A percentile compares a stretch with the other conserved stretches of the same genome.
These are phyloP conservation scores for Sarcophaga bullata DNA, from an alignment of 1,140 invertebrate species.

Conservation along the genomic window DNA sequence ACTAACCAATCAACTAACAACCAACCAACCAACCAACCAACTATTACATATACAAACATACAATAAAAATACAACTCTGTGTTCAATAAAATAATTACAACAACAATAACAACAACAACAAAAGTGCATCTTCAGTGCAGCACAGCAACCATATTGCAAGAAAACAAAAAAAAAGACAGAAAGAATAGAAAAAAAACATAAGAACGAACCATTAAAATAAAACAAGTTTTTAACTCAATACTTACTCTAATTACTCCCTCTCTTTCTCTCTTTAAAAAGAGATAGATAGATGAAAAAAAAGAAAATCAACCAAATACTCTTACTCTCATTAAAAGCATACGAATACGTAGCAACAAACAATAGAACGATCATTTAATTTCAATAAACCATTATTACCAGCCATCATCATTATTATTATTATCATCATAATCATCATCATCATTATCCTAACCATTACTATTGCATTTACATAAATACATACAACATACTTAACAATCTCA, in stretches of 20 bases:
- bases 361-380: background rate
- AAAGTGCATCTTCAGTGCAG: constrained; percentile 30
- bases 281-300: background rate
- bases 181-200: background rate
- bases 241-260: constrained; percentile 6
- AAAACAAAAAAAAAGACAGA: background rate
- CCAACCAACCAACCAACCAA: no score
- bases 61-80: constrained; percentile 32
- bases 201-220: background rate
- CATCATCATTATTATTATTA: background rate
- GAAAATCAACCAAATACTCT: background rate
- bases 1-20: no score
- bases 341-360: background rate
- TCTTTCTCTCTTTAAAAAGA: background rate
- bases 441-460: background rate
- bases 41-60: background rate
- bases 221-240: background rate
- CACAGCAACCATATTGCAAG: background rate
- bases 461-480: no score
- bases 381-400: no score
- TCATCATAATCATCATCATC: background rate
- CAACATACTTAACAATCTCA: background rate
- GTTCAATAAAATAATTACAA: background rate
- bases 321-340: background rate
- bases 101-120: no score